These are phyloP conservation scores for Dynastes tityus DNA, from an alignment of 2,888 invertebrate genomes.

Conservation along the genomic window DNA sequence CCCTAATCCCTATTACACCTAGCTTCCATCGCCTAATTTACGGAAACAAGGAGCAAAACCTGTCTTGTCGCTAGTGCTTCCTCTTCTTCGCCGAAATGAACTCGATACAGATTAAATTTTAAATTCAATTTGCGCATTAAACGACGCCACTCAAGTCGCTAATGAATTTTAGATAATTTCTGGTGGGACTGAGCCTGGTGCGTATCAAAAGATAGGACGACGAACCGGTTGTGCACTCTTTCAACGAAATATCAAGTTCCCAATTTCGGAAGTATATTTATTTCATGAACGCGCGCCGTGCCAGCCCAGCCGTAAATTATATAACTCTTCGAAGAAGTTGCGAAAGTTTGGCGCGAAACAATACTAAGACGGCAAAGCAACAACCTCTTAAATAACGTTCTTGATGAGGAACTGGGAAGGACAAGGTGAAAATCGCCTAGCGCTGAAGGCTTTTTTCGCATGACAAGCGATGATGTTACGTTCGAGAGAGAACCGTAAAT, in stretches of 20 bases:
- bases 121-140: slow-evolving; percentile 41
- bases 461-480: neutral
- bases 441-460: neutral
- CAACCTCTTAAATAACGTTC: slow-evolving; percentile 26
- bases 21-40: neutral
- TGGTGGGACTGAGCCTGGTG: neutral
- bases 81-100: neutral
- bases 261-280: slow-evolving; percentile 35
- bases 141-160: slow-evolving; percentile 35
- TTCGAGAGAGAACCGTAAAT: neutral
- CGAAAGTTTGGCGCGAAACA: slow-evolving; percentile 20
- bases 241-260: slow-evolving; percentile 34
- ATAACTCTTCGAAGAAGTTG: slow-evolving; percentile 13
- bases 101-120: slow-evolving; percentile 41
- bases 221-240: neutral
- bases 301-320: slow-evolving; percentile 13
- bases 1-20: neutral
- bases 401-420: neutral
- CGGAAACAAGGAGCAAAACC: neutral
- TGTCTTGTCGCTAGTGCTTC: neutral
- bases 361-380: neutral
- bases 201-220: neutral
- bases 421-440: neutral
- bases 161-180: slow-evolving; percentile 46
- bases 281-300: slow-evolving; percentile 4